phyloP scores from a whole-genome alignment of 2,113 vertebrate genomes.

The Picathartes gymnocephalus region DNA sequence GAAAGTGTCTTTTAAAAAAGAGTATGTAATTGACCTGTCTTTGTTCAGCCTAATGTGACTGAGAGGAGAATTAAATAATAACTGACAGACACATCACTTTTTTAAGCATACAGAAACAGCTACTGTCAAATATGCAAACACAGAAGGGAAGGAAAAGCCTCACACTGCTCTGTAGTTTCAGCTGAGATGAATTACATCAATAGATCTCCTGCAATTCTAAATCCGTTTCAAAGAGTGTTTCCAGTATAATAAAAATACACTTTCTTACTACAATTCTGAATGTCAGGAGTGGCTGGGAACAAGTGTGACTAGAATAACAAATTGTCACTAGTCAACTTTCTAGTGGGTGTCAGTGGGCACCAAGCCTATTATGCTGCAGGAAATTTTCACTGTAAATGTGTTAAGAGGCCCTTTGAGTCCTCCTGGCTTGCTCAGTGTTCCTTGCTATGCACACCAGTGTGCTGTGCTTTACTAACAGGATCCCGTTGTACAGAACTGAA shows the following conservation, averaged over 20 bases:
- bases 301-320: conserved; percentile 42
- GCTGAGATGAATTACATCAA: neutral
- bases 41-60: conserved; percentile 38
- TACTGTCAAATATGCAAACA: conserved; percentile 45
- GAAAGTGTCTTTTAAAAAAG: conserved; percentile 6
- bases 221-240: neutral
- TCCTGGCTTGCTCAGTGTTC: neutral
- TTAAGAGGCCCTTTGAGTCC: conserved; percentile 8
- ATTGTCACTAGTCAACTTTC: conserved; percentile 33
- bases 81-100: neutral
- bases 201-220: conserved; percentile 7
- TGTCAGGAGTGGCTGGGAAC: conserved; percentile 17
- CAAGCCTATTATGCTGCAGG: conserved; percentile 41
- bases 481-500: neutral
- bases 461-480: neutral
- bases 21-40: conserved; percentile 37
- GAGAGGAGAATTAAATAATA: conserved; percentile 43
- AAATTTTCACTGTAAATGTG: conserved; percentile 8
- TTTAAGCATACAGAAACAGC: neutral
- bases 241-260: conserved; percentile 27
- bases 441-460: neutral
- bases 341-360: conserved; percentile 39
- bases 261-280: neutral
- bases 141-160: neutral
- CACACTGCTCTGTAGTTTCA: neutral